Base-by-base conservation (phyloP, 2,888 invertebrate species). In the Dorcus hopei region DNA sequence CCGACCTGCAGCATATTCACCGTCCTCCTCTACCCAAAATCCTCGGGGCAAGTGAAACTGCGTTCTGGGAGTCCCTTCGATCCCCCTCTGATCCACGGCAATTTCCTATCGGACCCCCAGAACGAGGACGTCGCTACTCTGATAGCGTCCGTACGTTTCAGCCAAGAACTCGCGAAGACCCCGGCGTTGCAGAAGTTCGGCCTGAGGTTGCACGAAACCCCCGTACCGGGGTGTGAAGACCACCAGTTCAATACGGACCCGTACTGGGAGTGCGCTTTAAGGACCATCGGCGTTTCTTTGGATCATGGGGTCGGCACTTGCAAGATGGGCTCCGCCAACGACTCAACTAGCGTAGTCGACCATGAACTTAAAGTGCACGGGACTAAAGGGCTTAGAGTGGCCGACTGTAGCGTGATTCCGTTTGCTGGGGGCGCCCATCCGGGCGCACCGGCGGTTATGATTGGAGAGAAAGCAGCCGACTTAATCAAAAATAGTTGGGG, bases 211-310 rank as follows among this genome's bases (percentile, higher is more conserved):
- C 74, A 70, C 26, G 59, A 63, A 11, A 65, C 67, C 7, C 62
- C 64, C 6, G 62, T 74, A 4, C 83, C 83, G 0, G 80, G 80
- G 1, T 88, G 88, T 71, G 78, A 78, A 26, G 62, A 72, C 0
- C 64, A 76, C 14, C 61, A 62, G 3, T 85, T 83, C 58, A 84
- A 82, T 63, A 80, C 84, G 1, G 88, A 89, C 61, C 83, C 82
- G 38, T 90, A 89, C 70, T 89, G 90, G 88, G 84, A 85, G 63
- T 90, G 90, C 72, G 85, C 86, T 82, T 8, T 75, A 85, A 54
- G 68, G 16, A 65, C 70, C 52, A 51, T 70, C 16, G 58, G 70
- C 6, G 59, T 64, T 8, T 68, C 69, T 11, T 55, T 70, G 40
- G 68, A 74, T 26, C 73, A 76, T 59, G 67, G 73, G 19, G 72